Conservation (phyloP, 2,797 vertebrate genomes). For the Poecilia picta region DNA sequence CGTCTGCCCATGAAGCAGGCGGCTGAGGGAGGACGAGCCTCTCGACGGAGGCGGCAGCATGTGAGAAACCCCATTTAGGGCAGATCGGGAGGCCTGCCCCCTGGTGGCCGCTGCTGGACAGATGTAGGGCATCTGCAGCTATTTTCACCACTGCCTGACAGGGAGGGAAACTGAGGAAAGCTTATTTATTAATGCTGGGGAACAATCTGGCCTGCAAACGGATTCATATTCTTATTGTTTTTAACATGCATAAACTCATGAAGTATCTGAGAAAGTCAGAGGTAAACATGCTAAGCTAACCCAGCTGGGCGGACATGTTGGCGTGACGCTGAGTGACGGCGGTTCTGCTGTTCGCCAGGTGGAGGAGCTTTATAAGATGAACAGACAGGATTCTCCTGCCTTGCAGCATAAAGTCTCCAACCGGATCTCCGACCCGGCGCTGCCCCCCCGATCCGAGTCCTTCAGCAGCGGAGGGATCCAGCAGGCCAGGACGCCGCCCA, state of each 20-base stretch:
- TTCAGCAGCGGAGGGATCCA: slow-evolving; percentile 96
- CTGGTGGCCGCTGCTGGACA: slow-evolving; percentile 49
- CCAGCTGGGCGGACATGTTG: neutral
- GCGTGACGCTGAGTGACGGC: slow-evolving; percentile 29
- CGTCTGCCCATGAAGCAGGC: neutral
- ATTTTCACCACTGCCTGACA: slow-evolving; percentile 37
- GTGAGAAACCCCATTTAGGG: slow-evolving; percentile 36
- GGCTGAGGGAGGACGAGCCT: slow-evolving; percentile 9
- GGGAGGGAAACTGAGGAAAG: slow-evolving; percentile 25
- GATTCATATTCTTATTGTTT: neutral
- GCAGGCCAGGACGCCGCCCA: slow-evolving; percentile 92
- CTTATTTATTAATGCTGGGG: neutral
- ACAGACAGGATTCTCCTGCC: slow-evolving; percentile 90
- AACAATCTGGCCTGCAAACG: neutral
- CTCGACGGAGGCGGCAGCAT: neutral
- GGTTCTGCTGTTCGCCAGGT: slow-evolving; percentile 78
- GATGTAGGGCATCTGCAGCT: slow-evolving; percentile 65
- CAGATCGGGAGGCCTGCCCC: slow-evolving; percentile 52
- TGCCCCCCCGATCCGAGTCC: slow-evolving; percentile 95
- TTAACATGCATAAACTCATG: neutral
- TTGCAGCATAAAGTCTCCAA: slow-evolving; percentile 98
- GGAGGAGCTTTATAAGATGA: slow-evolving; percentile 89
- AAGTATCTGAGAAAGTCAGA: neutral
- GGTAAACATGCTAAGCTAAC: neutral
- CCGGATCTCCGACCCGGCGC: slow-evolving; percentile 95